Evolutionary conservation across 1,140 invertebrate genomes (phyloP).

Genomic region (Whitmania pigra): DNA sequence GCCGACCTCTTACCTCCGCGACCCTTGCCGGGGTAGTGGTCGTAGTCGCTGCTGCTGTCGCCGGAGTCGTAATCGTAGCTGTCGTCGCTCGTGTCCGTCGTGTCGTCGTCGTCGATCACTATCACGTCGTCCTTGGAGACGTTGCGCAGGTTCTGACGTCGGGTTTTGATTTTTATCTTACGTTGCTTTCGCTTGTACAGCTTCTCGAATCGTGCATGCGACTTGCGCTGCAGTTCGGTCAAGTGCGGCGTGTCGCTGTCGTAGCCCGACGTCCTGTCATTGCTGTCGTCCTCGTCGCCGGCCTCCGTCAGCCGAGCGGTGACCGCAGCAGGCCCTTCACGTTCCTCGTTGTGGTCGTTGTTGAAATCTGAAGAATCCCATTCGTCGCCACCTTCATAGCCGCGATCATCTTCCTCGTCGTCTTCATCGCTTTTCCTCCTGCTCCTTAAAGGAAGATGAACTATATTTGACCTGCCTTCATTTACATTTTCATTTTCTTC

Average conservation of each 20-base stretch:
- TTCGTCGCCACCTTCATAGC: conserved; percentile 7
- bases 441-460: no score
- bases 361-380: background rate
- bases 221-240: background rate
- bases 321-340: background rate
- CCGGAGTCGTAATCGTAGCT: background rate
- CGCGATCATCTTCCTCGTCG: background rate
- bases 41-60: conserved; percentile 4
- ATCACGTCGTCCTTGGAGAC: background rate
- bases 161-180: background rate
- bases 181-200: background rate
- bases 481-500: no score
- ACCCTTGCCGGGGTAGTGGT: no score
- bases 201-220: background rate
- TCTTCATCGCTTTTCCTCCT: background rate
- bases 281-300: conserved; percentile 3
- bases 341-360: background rate
- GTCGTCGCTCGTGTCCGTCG: background rate
- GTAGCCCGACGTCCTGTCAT: background rate
- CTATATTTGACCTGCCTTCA: no score
- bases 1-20: no score
- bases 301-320: background rate
- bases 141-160: background rate
- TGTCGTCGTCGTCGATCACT: background rate
- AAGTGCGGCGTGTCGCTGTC: background rate